Evolutionary conservation across 2,888 invertebrate species (phyloP).

Genomic region (Philonicus albiceps): DNA sequence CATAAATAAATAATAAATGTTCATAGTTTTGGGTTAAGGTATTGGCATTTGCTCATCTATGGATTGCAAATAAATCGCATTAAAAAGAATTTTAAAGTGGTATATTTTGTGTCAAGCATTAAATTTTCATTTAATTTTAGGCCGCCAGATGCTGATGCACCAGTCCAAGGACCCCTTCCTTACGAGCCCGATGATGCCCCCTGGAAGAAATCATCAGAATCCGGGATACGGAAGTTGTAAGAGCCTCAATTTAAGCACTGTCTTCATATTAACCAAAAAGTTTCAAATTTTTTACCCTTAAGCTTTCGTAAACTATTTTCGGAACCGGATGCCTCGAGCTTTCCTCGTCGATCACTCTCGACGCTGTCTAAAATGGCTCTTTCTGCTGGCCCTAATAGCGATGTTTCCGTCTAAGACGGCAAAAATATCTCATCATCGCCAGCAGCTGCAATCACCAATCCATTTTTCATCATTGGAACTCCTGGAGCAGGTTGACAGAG

Average conservation of each 20-base stretch:
- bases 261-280: not conserved
- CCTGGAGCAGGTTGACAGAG: not conserved
- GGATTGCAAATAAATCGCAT: not conserved
- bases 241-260: conserved; percentile 57
- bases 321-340: conserved; percentile 69
- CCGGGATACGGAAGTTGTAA: conserved; percentile 91
- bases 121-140: conserved; percentile 52
- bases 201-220: conserved; percentile 82
- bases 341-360: conserved; percentile 82
- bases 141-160: conserved; percentile 79
- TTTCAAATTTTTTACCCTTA: conserved; percentile 49
- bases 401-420: conserved; percentile 48
- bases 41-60: not conserved
- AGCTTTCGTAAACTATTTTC: conserved; percentile 92
- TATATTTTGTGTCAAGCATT: too few relatives aligned
- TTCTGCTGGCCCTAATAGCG: conserved; percentile 58
- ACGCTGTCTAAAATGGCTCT: conserved; percentile 79
- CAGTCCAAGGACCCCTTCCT: conserved; percentile 96
- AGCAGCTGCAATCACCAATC: not conserved
- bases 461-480: not conserved
- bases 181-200: conserved; percentile 97
- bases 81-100: too few relatives aligned
- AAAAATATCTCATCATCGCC: not conserved
- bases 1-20: too few relatives aligned
- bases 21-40: too few relatives aligned